Base-by-base conservation (phyloP, 1,140 invertebrate genomes). In the Pseudomyrmex sp. region DNA sequence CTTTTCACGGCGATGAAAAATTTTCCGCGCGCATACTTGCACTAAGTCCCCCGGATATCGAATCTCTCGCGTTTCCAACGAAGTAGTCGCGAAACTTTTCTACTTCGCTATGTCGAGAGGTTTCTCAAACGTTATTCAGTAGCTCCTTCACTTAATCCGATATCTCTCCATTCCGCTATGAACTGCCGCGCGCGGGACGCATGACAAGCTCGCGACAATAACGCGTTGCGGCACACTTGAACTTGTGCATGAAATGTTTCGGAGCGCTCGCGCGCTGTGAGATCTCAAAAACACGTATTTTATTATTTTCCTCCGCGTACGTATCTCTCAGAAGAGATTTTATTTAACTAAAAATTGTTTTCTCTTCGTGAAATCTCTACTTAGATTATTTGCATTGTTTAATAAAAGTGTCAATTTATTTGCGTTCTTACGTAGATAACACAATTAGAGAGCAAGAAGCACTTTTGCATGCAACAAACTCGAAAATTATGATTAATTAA, bases 21-120 rank as follows among this genome's bases (percentile, higher is more conserved):
- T 80, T 80, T 80, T 80, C 76, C 66, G 66, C 66, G 76, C 76
- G 76, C 76, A 80, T 80, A 80, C 76, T 80, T 72, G 76, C 76
- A 26, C 44, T 70, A 80, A 80, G 76, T 80, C 66, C 35, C 35
- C 23, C 44, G 76, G 76, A 80, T 80, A 80, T 80, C 76, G 76
- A 70, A 80, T 80, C 54, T 50, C 48, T 50, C 48, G 65, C 76
- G 23, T 50, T 79, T 62, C 54, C 76, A 48, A 50, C 65, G 23
- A 80, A 80, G 66, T 72, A 50, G 66, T 70, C 66, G 54, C 56
- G 20, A 72, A 35, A 80, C 66, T 80, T 80, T 80, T 72, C 76
- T 35, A 80, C 76, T 59, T 61, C 44, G 76, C 76, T 59, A 61
- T 44, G 66, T 61, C 18, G 66, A 72, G 76, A 72, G 66, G 54